These are phyloP conservation scores for Piaya cayana DNA, from an alignment of 2,113 vertebrate species.

Conservation along the genomic window DNA sequence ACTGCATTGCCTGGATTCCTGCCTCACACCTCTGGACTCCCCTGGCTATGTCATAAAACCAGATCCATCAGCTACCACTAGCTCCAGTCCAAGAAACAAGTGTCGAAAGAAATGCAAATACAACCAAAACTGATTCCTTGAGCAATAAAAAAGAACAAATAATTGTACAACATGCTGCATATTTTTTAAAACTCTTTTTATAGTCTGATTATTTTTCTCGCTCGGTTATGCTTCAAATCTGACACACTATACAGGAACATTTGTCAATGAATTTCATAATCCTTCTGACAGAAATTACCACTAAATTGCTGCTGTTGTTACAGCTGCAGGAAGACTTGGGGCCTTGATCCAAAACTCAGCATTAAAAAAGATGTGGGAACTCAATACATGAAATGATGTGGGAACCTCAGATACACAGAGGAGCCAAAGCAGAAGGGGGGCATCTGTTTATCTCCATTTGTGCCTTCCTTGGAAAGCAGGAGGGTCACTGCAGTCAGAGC, in stretches of 20 bases:
- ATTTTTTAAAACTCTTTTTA: neutral
- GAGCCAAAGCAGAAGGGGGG: neutral
- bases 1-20: neutral
- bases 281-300: slow-evolving; percentile 60
- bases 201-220: neutral
- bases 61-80: slow-evolving; percentile 11
- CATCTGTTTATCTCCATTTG: neutral
- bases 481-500: neutral
- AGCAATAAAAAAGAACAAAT: neutral
- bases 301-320: slow-evolving; percentile 63
- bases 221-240: slow-evolving; percentile 16
- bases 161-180: neutral
- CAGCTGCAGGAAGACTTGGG: slow-evolving; percentile 60
- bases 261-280: slow-evolving; percentile 62
- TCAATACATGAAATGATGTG: slow-evolving; percentile 18
- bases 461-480: neutral
- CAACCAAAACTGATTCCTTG: neutral
- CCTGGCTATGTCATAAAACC: neutral
- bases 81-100: neutral
- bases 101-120: neutral
- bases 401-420: neutral
- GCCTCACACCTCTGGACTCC: neutral
- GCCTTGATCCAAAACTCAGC: slow-evolving; percentile 42
- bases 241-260: slow-evolving; percentile 18
- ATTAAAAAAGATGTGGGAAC: slow-evolving; percentile 51